phyloP scores from a whole-genome alignment of 2,113 vertebrate genomes.

The Eolophus roseicapilla region DNA sequence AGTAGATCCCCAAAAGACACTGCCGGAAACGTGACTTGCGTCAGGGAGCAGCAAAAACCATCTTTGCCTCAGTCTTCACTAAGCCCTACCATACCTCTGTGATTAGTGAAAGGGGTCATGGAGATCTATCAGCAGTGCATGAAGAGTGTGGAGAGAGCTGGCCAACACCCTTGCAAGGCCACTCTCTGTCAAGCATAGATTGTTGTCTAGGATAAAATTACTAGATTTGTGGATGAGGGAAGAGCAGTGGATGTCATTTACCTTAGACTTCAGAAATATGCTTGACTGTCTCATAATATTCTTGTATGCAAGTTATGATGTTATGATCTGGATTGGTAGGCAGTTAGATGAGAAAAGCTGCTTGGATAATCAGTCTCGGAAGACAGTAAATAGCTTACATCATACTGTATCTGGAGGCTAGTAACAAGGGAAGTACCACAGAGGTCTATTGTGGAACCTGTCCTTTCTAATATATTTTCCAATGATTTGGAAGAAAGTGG shows the following conservation, averaged over 20 bases:
- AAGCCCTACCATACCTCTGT: neutral
- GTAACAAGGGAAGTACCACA: neutral
- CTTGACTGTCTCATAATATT: neutral
- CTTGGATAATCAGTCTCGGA: neutral
- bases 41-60: neutral
- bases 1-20: neutral
- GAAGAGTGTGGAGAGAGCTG: neutral
- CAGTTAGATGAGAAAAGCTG: neutral
- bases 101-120: neutral
- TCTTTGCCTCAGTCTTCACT: neutral
- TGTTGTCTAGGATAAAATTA: neutral
- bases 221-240: neutral
- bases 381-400: neutral
- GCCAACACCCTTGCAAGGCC: neutral
- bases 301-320: neutral
- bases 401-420: neutral
- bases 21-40: neutral
- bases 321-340: neutral
- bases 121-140: neutral
- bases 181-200: fast-evolving
- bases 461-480: neutral
- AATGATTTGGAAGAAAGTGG: neutral
- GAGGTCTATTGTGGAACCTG: neutral
- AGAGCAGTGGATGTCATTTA: neutral
- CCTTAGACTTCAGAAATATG: neutral